Percentiles rank a stretch among this genome's conserved stretches.
Conservation (phyloP, 64 coral and sea anemone species). For the Actinia tenebrosa region DNA sequence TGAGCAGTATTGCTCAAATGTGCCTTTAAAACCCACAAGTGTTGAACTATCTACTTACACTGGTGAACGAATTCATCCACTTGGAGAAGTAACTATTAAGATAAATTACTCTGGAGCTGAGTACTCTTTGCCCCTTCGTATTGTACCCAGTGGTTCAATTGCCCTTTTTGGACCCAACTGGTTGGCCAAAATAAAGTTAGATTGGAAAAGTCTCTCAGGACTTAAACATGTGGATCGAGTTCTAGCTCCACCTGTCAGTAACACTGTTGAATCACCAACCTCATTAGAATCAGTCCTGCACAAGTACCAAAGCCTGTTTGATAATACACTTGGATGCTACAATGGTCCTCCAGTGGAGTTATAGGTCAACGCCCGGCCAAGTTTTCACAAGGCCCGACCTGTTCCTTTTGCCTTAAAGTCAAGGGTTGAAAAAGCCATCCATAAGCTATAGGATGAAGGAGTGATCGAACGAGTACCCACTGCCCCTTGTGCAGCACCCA, state of each 20-base stretch:
- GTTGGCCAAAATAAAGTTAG: slow-evolving; percentile 4
- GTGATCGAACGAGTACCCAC: slow-evolving; percentile 49
- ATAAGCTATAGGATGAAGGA: slow-evolving; percentile 28
- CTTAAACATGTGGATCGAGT: slow-evolving; percentile 8
- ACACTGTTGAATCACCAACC: neutral
- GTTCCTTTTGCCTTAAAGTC: slow-evolving; percentile 36
- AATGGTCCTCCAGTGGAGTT: slow-evolving; percentile 6
- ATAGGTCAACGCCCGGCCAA: neutral
- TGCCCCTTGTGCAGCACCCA: slow-evolving; percentile 49
- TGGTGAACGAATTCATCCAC: slow-evolving; percentile 41
- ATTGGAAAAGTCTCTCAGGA: slow-evolving; percentile 53
- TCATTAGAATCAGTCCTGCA: neutral
- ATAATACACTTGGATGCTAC: slow-evolving; percentile 33
- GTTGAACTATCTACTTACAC: slow-evolving; percentile 39
- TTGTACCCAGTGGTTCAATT: slow-evolving; percentile 36
- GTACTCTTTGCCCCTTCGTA: slow-evolving; percentile 9
- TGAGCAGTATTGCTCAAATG: slow-evolving; percentile 39
- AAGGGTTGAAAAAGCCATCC: slow-evolving; percentile 29
- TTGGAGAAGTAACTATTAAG: slow-evolving; percentile 34
- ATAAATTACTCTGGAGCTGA: slow-evolving; percentile 45
- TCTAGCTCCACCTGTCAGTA: neutral
- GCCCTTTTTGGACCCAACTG: slow-evolving; percentile 44
- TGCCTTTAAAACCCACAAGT: slow-evolving; percentile 38
- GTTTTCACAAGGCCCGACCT: slow-evolving; percentile 25
- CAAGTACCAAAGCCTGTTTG: slow-evolving; percentile 33